Base-by-base conservation (phyloP, 2,888 invertebrate species). In the Philaethria dido region DNA sequence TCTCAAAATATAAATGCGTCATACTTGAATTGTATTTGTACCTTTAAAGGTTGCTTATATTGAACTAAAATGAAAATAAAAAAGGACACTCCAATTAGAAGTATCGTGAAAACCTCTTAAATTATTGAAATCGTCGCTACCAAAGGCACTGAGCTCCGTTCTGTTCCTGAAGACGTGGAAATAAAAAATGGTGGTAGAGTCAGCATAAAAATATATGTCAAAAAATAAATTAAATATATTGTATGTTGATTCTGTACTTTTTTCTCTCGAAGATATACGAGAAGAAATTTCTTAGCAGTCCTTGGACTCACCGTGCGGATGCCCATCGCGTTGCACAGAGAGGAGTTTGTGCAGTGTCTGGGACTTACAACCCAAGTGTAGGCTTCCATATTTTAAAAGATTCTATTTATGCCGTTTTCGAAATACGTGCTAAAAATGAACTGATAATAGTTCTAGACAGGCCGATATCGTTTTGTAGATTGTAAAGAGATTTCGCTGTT, bases 61-160 rank as follows among this genome's bases (percentile, higher is more conserved):
- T 45, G n/a, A 33, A 33, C 14, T 54, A 48, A 57, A 55, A 47
- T 25, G 36, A 39, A 29, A 50, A 50, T 29, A 64, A 36, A 64
- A 50, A 42, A 55, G 22, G 13, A 55, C 54, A 61, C 63, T 64
- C 66, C 66, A 66, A 63, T 66, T 66, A 69, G 42, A 45, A 20
- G 6, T 22, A 36, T 64, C 47, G 63, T 13, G 52, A 54, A 48
- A 50, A 36, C 22, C 60, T 66, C 48, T 69, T 48, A 47, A 69
- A 25, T 69, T 66, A 66, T 66, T 66, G 60, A 66, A 66, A 60
- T 61, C 63, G 54, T 63, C 55, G 29, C n/a, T 60, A 52, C 59
- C 66, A 62, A 62, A 66, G 42, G 59, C 59, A 60, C 45, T 42
- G 66, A 60, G 66, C 33, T 61, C 22, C 25, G 47, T 39, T 66